These are phyloP conservation scores for Poeciliopsis infans DNA, from an alignment of 2,797 vertebrate species.

Conservation along the genomic window DNA sequence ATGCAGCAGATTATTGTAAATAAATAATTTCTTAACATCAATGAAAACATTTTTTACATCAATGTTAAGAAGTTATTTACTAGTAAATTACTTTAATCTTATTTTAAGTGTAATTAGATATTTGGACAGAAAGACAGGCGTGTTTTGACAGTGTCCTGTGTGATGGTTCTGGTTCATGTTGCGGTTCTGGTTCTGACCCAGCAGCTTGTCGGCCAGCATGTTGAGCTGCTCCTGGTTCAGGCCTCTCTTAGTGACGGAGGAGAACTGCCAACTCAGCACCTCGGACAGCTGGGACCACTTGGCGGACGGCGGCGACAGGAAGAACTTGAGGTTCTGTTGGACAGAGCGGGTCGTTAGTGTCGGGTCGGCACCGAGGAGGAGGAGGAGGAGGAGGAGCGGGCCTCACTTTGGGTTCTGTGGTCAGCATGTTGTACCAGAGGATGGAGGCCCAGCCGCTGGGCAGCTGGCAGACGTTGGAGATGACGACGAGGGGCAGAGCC, in stretches of 20 bases:
- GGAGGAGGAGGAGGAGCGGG: accelerated
- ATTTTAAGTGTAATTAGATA: too few species aligned
- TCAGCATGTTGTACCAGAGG: constrained; percentile 98
- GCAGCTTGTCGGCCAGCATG: constrained; percentile 95
- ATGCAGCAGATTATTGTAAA: too few species aligned
- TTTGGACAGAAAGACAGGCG: too few species aligned
- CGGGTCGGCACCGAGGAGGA: not conserved
- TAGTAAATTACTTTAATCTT: too few species aligned
- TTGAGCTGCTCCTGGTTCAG: constrained; percentile 91
- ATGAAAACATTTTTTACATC: too few species aligned
- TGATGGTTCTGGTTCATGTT: too few species aligned
- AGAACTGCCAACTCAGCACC: constrained; percentile 98
- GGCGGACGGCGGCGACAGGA: constrained; percentile 87
- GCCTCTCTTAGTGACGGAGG: constrained; percentile 93
- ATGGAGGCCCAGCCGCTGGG: constrained; percentile 98
- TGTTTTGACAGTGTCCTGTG: too few species aligned
- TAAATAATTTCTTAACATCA: too few species aligned
- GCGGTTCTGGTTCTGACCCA: constrained; percentile 72
- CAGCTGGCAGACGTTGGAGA: constrained; percentile 97
- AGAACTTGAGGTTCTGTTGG: constrained; percentile 93
- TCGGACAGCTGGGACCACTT: constrained; percentile 91
- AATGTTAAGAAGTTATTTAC: too few species aligned
- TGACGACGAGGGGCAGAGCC: constrained; percentile 93
- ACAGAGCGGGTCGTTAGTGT: not conserved
- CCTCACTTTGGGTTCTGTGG: constrained; percentile 88